A percentile compares a stretch with the other conserved stretches of the same genome.
These are phyloP conservation scores for Mergus octosetaceus DNA, from an alignment of 2,797 vertebrate species.

Conservation along the genomic window DNA sequence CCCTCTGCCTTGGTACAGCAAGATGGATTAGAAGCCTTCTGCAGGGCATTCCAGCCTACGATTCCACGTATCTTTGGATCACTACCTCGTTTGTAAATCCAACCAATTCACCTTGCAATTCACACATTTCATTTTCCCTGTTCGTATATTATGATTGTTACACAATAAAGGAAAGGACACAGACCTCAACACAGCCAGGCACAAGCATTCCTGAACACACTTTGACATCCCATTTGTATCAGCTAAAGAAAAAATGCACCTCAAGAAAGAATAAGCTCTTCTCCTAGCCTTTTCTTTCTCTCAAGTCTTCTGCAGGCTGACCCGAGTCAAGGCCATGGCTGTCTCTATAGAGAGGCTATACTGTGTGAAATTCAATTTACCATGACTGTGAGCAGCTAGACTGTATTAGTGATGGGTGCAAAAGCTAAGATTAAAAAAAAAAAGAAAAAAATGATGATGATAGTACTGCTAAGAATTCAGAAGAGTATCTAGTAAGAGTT, in stretches of 20 bases:
- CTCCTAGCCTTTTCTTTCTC: not conserved
- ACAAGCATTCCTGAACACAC: not conserved
- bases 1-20: not conserved
- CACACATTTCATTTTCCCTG: not conserved
- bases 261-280: not conserved
- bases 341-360: not conserved
- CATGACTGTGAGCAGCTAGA: not conserved
- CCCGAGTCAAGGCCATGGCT: not conserved
- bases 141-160: not conserved
- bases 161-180: not conserved
- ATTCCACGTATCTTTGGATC: not conserved
- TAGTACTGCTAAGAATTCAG: not conserved
- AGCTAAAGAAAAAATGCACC: not conserved
- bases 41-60: not conserved
- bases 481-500: not conserved
- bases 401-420: not conserved
- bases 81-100: not conserved
- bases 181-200: not conserved
- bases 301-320: not conserved
- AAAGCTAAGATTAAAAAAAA: not conserved
- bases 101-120: not conserved
- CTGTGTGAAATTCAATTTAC: conserved; percentile 25
- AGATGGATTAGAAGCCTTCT: not conserved
- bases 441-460: not conserved
- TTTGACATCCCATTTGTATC: not conserved